Conservation (phyloP, 2,888 invertebrate species). For the Stramonita haemastoma region DNA sequence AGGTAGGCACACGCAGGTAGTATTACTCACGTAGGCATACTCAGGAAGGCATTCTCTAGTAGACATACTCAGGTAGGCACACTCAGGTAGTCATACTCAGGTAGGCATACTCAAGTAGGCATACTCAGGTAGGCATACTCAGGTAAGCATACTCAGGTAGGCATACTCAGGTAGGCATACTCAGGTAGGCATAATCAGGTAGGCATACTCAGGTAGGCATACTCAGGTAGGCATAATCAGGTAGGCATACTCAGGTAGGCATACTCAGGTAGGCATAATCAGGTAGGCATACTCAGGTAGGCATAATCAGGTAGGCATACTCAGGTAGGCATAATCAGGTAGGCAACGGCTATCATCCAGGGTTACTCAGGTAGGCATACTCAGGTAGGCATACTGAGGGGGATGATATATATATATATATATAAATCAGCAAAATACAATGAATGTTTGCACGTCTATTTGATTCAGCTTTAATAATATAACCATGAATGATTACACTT, state of each 20-base stretch:
- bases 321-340: not conserved
- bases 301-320: not conserved
- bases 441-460: no score
- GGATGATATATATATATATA: no score
- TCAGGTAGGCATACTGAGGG: no score
- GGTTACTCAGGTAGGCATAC: not conserved
- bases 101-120: no score
- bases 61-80: not conserved
- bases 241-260: no score
- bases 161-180: not conserved
- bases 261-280: not conserved
- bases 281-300: not conserved
- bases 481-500: no score
- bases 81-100: not conserved
- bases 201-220: no score
- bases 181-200: not conserved
- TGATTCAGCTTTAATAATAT: no score
- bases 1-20: no score
- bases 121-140: not conserved
- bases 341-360: constrained; percentile 47
- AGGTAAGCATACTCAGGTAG: not conserved
- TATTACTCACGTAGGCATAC: no score
- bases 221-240: not conserved
- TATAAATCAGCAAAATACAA: no score
- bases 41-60: not conserved